These are phyloP conservation scores for Seriola quinqueradiata DNA, from an alignment of 2,113 vertebrate genomes.

Conservation along the genomic window DNA sequence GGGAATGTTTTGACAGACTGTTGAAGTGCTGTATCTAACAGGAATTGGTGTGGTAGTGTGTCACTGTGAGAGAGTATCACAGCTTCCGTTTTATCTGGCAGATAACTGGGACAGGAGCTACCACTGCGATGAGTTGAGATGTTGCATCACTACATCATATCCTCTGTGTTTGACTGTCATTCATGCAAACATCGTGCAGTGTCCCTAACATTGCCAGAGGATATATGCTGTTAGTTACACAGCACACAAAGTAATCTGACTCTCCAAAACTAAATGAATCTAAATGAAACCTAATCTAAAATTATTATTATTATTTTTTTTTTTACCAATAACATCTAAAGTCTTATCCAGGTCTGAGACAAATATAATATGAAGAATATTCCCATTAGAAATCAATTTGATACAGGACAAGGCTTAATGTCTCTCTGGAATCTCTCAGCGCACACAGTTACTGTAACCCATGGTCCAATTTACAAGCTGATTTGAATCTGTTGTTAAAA, in stretches of 20 bases:
- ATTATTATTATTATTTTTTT: too few relatives aligned
- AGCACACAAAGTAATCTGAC: not conserved
- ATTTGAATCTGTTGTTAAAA: constrained; percentile 7
- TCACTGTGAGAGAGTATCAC: constrained; percentile 43
- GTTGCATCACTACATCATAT: constrained; percentile 37
- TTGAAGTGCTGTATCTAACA: constrained; percentile 2
- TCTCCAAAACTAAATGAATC: not conserved
- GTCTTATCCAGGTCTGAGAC: not conserved
- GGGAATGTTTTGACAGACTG: constrained; percentile 6
- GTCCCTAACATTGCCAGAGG: not conserved
- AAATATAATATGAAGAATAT: not conserved
- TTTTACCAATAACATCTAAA: not conserved
- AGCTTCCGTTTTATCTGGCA: constrained; percentile 60
- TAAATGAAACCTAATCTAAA: not conserved
- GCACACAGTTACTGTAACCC: not conserved
- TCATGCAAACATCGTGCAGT: constrained; percentile 6
- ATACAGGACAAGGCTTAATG: not conserved
- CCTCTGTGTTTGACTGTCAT: constrained; percentile 13
- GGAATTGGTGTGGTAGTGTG: constrained; percentile 58
- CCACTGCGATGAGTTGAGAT: constrained; percentile 37
- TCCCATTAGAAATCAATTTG: not conserved
- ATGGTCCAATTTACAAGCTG: not conserved
- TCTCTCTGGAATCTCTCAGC: not conserved
- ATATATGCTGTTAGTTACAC: not conserved
- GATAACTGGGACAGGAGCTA: constrained; percentile 35